Base-by-base conservation (phyloP, 2,113 vertebrate species). In the Pterocles orientalis region DNA sequence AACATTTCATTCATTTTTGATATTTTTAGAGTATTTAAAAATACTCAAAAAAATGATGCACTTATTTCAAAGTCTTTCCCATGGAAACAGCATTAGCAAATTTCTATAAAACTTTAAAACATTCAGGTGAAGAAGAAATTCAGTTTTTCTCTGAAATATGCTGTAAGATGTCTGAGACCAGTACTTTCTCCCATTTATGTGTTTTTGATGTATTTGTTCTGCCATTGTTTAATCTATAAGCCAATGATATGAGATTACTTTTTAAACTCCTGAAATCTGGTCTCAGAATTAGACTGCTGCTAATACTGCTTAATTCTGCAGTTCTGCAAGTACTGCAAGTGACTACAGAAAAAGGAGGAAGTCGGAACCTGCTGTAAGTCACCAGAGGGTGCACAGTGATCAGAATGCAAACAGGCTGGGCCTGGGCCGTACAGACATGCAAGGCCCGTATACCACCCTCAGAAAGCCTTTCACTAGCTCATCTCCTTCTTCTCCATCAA, bases 341-440 rank as follows among this genome's bases (percentile, higher is more conserved):
- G 99, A 99, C 98, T 99, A 99, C 95, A 98, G 99, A 60, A 99
- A 99, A 91, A 98, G 99, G 66, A 98, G 99, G 98, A 99, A 99
- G 99, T 99, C 99, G 0, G 99, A 99, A 96, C 99, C 99, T 14
- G 97, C 98, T 1, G 99, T 98, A 41, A 98, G 98, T 65, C 99
- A 98, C 33, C 98, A 97, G 24, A 98, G 97, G 65, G 86, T 85
- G 9, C 97, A 96, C 81, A 98, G 97, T 5, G 98, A 98, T 4
- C 98, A 98, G 70, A 98, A 97, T 16, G 95, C 96, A 39, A 97
- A 96, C 95, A 97, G 97, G 51, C 84, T 92, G 6, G 97, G 97
- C 71, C 97, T 97, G 7, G 97, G 98, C 65, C 95, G 93, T 16
- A 96, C 97, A 18, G 98, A 99, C 93, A 85, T 96, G 47, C 98